Evolutionary conservation across 2,113 vertebrate species (phyloP).

Genomic region (Eretmochelys imbricata): DNA sequence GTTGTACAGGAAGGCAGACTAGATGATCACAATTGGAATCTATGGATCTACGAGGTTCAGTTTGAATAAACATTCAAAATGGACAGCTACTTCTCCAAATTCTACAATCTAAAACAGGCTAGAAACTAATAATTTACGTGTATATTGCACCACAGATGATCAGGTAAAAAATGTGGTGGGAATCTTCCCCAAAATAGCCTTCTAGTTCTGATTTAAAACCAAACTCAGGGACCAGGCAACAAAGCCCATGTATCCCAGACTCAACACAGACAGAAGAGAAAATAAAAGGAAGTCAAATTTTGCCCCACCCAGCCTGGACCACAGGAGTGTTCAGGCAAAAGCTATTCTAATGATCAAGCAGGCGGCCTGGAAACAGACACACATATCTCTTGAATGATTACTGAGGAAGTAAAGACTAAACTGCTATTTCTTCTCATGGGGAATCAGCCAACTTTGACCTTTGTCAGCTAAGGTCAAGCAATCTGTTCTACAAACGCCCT

Average conservation of each 20-base stretch:
- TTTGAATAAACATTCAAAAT: not conserved
- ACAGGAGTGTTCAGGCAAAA: not conserved
- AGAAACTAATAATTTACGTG: not conserved
- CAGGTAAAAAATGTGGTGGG: not conserved
- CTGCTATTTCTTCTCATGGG: not conserved
- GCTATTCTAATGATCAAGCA: not conserved
- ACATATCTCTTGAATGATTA: not conserved
- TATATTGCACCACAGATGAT: too few species aligned
- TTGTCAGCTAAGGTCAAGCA: not conserved
- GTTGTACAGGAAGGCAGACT: too few species aligned
- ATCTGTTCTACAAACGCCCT: not conserved
- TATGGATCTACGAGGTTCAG: too few species aligned
- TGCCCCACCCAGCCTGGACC: not conserved
- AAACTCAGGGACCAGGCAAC: not conserved
- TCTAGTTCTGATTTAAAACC: not conserved
- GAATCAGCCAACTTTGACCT: not conserved
- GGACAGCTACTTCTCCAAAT: not conserved
- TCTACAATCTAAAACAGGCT: not conserved
- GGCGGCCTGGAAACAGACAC: fast-evolving
- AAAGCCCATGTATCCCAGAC: too few species aligned
- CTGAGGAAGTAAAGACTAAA: not conserved
- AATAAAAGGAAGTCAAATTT: not conserved
- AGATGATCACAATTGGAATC: too few species aligned
- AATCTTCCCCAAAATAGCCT: not conserved
- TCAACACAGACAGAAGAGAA: not conserved